A percentile compares a stretch with the other conserved stretches of the same genome.
These are phyloP conservation scores for Diacarnus erythraeanus DNA, from an alignment of 37 sponge, comb jelly and placozoan species.

Conservation along the genomic window DNA sequence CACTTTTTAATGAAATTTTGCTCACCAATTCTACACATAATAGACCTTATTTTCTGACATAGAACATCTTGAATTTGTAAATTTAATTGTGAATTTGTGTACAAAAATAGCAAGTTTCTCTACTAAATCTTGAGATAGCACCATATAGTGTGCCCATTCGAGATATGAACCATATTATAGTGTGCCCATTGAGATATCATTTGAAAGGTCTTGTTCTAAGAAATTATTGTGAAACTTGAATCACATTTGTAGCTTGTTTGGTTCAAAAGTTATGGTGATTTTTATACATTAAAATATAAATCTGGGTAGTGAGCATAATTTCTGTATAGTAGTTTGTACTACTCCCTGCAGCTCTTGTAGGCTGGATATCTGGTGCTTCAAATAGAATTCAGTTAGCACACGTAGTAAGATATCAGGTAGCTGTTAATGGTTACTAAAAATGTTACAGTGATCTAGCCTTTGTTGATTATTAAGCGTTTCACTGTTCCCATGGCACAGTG, in stretches of 20 bases:
- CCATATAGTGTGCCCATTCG: not conserved
- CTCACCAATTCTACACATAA: constrained; percentile 1
- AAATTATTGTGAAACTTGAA: not conserved
- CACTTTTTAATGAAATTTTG: constrained; percentile 4
- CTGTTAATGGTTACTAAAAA: not conserved
- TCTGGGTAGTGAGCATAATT: not conserved
- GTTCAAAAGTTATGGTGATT: not conserved
- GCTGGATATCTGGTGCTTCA: not conserved
- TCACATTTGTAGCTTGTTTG: not conserved
- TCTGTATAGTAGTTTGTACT: not conserved
- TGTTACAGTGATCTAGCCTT: not conserved
- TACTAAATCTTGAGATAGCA: not conserved
- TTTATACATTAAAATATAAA: not conserved
- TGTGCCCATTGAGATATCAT: not conserved
- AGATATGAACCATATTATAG: too few relatives aligned
- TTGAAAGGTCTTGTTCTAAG: not conserved
- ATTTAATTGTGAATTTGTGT: not conserved
- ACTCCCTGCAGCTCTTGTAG: not conserved
- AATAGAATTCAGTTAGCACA: not conserved
- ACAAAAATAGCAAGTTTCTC: not conserved
- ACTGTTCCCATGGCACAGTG: too few relatives aligned
- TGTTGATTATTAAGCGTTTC: too few relatives aligned
- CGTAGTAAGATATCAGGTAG: not conserved
- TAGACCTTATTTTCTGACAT: not conserved
- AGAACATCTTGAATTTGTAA: constrained; percentile 8